Conservation (phyloP, 92 coral and sea anemone genomes). For the Epizoanthus stellaris region DNA sequence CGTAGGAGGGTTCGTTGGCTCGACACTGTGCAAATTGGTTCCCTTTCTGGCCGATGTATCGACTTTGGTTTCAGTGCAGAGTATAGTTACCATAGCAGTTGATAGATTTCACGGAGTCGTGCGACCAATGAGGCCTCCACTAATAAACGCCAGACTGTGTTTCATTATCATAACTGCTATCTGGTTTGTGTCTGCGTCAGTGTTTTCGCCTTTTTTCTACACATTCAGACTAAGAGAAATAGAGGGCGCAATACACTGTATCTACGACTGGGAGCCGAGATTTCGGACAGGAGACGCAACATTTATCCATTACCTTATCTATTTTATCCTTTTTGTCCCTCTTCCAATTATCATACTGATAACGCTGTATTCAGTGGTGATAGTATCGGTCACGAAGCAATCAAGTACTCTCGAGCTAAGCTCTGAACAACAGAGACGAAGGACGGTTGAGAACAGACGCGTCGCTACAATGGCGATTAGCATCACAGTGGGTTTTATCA, state of each 20-base stretch:
- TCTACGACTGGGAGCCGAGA: constrained; percentile 31
- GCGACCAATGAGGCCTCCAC: constrained; percentile 32
- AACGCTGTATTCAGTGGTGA: too few species aligned
- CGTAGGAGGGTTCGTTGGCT: constrained; percentile 45
- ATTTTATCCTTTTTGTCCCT: too few species aligned
- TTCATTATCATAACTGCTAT: constrained; percentile 22
- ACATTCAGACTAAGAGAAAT: background rate
- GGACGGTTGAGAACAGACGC: too few species aligned
- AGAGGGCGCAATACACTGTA: background rate
- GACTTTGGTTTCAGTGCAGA: constrained; percentile 39
- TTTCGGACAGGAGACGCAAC: background rate
- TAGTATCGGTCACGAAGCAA: too few species aligned
- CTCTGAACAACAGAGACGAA: too few species aligned
- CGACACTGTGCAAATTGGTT: constrained; percentile 35
- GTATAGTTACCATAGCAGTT: constrained; percentile 32
- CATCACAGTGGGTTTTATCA: too few species aligned
- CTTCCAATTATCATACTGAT: too few species aligned
- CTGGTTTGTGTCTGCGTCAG: constrained; percentile 19
- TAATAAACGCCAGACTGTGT: constrained; percentile 16
- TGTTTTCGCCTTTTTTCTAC: constrained; percentile 46
- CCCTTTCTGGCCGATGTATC: constrained; percentile 42
- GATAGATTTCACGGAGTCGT: constrained; percentile 42
- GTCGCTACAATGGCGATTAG: too few species aligned
- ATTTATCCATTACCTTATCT: too few species aligned
- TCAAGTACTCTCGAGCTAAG: too few species aligned